Base-by-base conservation (phyloP, 2,797 vertebrate species). In the Huso huso region DNA sequence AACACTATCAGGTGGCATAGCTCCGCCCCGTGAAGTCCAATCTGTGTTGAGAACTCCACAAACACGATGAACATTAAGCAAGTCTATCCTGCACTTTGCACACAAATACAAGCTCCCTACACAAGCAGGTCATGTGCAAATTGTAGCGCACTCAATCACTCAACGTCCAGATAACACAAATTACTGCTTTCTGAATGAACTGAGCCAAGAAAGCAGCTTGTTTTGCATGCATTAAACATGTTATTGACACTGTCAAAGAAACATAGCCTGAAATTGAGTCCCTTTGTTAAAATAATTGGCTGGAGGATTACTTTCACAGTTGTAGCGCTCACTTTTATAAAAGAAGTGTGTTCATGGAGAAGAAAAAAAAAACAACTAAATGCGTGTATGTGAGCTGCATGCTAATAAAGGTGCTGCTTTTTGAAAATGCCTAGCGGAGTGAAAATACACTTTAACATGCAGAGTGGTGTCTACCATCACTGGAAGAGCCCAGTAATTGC, bases 401-500 rank as follows among this genome's bases (percentile, higher is more conserved):
- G 72, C 75, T 79, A 78, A 80, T 75, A 63, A 76, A 63, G 69
- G 67, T 74, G 77, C 70, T 61, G 69, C 69, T 69, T 71, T 70
- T 72, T 77, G 80, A 66, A 76, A 75, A 73, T 74, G 51, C 73
- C 23, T 12, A 73, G 70, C 70, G 68, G 65, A 58, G 23, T 37
- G 23, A 37, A 37, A 37, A 23, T 65, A 15, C 15, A 71, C 74
- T 72, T 76, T 73, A 76, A 66, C 72, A 76, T 74, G 78, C 74
- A 73, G 74, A 72, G 68, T 37, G 23, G 75, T 77, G 70, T 74
- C 61, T 63, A 69, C 66, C 68, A 69, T 71, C 51, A 55, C 66
- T 68, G 71, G 77, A 74, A 80, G 81, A 75, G 76, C 75, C 73
- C 75, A 59, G 68, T 64, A 71, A 69, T 73, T 76, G 78, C 82